These are phyloP conservation scores for Steinernema hermaphroditum DNA, from an alignment of 2,888 invertebrate species.

Conservation along the genomic window DNA sequence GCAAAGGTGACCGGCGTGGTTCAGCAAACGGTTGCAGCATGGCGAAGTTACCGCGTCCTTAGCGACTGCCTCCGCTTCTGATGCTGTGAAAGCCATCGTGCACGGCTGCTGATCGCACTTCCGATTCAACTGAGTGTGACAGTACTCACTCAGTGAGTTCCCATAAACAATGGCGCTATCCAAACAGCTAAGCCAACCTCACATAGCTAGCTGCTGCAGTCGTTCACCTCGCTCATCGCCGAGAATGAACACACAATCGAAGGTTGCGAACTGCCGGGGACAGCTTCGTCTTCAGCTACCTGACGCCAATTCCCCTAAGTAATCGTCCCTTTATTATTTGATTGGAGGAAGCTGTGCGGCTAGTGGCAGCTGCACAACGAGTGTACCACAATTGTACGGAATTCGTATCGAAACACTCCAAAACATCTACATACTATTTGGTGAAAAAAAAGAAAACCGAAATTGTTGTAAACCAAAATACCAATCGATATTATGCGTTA, in stretches of 20 bases:
- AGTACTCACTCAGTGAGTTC: conserved; percentile 18
- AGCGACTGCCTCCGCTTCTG: neutral
- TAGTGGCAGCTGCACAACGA: too few relatives aligned
- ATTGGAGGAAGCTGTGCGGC: too few relatives aligned
- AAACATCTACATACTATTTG: too few relatives aligned
- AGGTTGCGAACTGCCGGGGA: neutral
- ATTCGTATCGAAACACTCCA: too few relatives aligned
- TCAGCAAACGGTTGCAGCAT: too few relatives aligned
- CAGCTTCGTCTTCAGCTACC: conserved; percentile 4
- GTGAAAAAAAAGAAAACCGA: too few relatives aligned
- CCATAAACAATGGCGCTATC: conserved; percentile 19
- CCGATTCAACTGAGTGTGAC: conserved; percentile 27
- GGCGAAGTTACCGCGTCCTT: too few relatives aligned
- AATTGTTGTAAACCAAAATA: too few relatives aligned
- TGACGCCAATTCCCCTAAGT: conserved; percentile 1
- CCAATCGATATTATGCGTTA: too few relatives aligned
- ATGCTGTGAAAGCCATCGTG: neutral
- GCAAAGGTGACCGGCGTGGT: too few relatives aligned
- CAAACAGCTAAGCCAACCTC: conserved; percentile 16
- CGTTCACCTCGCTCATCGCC: neutral
- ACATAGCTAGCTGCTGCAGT: neutral
- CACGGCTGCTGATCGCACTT: conserved; percentile 13
- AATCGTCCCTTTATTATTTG: neutral
- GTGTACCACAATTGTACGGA: too few relatives aligned
- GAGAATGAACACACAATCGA: conserved; percentile 6